Base-by-base conservation (phyloP, 2,113 vertebrate genomes). In the Mirza zaza region DNA sequence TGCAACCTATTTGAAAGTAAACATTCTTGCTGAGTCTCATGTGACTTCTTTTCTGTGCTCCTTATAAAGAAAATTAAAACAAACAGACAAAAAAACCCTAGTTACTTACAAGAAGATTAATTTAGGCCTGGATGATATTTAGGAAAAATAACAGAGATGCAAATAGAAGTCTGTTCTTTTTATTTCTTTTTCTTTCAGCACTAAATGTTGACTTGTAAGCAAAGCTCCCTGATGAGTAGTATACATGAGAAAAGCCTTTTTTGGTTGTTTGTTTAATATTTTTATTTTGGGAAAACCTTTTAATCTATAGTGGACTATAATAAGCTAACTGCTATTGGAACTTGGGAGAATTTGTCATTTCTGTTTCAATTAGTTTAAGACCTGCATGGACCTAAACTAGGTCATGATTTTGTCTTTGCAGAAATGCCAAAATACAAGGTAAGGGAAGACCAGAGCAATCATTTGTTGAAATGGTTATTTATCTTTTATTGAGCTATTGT, bases 51-150 rank as follows among this genome's bases (percentile, higher is more conserved):
- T 63, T 67, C 75, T 96, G 39, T 85, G 11, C 25, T 96, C 10
- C 73, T 86, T 84, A 50, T 87, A 73, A 94, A 86, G 39, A 79
- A 96, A 94, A 90, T 86, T 63, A 87, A 96, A 87, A 80, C 55
- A 82, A 39, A 85, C 39, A 86, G 73, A 71, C 18, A 85, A 67
- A 90, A 96, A 94, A 96, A 90, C 6, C 48, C 10, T 93, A 45
- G 68, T 75, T 83, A 65, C 36, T 85, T 87, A 45, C 10, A 86
- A 63, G 81, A 81, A 25, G 85, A 52, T 17, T 92, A 34, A 77
- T 90, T 96, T 97, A 90, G 71, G 59, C 80, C 92, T 96, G 42
- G 25, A 10, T 13, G 71, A 71, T 93, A 48, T 95, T 96, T 97
- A 65, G 95, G 71, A 85, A 95, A 96, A 79, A 13, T 91, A 48